Percentiles rank a stretch among this genome's conserved stretches.
phyloP scores from a whole-genome alignment of 2,797 vertebrate genomes.

The Periparus ater region DNA sequence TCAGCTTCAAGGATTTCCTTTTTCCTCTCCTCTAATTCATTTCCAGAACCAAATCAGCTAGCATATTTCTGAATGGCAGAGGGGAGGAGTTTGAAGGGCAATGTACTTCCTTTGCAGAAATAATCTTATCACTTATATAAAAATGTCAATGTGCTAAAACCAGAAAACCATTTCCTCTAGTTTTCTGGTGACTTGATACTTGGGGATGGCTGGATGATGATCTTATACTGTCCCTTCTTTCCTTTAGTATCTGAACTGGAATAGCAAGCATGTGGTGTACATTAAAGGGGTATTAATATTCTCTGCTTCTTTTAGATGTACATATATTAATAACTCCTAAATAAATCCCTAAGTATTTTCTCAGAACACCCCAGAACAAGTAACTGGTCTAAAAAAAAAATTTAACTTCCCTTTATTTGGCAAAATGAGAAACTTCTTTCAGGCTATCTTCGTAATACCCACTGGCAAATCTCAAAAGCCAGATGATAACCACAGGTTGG shows the following conservation, averaged over 20 bases:
- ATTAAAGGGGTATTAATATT: background rate
- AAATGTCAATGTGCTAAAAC: background rate
- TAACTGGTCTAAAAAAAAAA: background rate
- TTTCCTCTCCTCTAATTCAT: background rate
- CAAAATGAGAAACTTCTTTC: background rate
- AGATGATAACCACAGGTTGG: background rate
- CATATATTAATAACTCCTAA: background rate
- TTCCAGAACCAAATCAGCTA: background rate
- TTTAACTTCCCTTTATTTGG: background rate
- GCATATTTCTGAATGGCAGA: background rate
- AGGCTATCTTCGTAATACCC: background rate
- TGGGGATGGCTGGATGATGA: background rate
- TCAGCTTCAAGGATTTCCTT: slow-evolving; percentile 33
- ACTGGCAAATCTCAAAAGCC: background rate
- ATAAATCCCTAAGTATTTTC: background rate
- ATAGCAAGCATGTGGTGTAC: background rate
- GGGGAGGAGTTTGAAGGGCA: background rate
- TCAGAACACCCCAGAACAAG: background rate
- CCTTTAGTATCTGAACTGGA: background rate
- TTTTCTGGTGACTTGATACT: background rate
- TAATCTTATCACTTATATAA: background rate
- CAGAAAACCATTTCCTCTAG: background rate
- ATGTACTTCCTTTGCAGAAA: background rate
- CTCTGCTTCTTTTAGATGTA: background rate
- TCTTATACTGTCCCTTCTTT: background rate